Percentiles rank a stretch among this genome's conserved stretches.
Evolutionary conservation across 2,888 invertebrate species (phyloP).

Genomic region (Biston betularia): DNA sequence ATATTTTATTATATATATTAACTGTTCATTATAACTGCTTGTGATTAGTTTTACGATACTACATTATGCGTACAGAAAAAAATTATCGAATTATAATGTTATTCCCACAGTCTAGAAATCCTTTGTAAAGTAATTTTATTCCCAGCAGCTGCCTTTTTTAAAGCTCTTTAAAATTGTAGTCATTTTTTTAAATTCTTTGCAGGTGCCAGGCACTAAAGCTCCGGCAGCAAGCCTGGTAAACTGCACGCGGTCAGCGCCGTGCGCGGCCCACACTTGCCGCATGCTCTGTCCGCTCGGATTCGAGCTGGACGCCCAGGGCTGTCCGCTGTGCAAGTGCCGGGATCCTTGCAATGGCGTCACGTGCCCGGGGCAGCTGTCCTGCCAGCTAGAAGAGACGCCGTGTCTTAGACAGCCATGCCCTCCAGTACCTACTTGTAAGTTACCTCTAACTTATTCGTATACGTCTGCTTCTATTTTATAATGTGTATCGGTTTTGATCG

Average conservation of each 20-base stretch:
- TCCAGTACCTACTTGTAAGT: constrained; percentile 92
- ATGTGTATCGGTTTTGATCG: no score
- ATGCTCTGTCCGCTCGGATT: constrained; percentile 96
- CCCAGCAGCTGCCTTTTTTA: no score
- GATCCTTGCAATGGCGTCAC: constrained; percentile 92
- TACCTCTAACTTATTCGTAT: not conserved
- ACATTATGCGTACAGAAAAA: no score
- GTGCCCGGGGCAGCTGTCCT: constrained; percentile 91
- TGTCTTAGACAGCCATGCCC: constrained; percentile 93
- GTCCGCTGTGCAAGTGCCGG: constrained; percentile 92
- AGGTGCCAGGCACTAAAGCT: constrained; percentile 90
- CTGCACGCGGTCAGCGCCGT: constrained; percentile 89
- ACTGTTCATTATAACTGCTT: no score
- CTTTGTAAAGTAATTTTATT: no score
- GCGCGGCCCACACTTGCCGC: constrained; percentile 93
- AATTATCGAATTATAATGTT: no score
- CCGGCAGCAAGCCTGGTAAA: constrained; percentile 88
- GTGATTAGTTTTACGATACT: no score
- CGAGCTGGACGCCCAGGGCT: constrained; percentile 89
- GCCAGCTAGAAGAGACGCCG: constrained; percentile 92
- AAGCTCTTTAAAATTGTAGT: no score
- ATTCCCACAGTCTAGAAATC: no score
- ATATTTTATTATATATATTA: no score
- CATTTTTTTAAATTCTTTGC: not conserved
- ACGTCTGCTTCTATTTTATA: not conserved